Evolutionary conservation across 2,888 invertebrate genomes (phyloP), one percentile per base, ranked within the genome.

Genomic region (Acrocera orbiculus): DNA sequence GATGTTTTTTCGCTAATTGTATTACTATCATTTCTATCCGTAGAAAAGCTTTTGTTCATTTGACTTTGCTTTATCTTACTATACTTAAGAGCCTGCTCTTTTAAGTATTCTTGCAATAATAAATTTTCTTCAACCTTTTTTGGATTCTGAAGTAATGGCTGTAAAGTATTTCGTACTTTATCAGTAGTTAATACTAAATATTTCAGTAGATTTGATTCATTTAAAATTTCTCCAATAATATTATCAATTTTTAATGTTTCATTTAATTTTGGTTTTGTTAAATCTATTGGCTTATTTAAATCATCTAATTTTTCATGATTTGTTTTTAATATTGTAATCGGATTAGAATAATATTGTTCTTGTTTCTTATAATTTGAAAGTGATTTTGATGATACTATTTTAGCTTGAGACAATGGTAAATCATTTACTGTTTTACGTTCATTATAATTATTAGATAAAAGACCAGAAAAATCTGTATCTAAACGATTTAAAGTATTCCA

Each of bases 1-100:
- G n/a, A n/a, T n/a, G n/a, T n/a, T n/a, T n/a, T n/a, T n/a, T n/a
- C n/a, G n/a, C n/a, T n/a, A n/a, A n/a, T n/a, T n/a, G n/a, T n/a
- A n/a, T n/a, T n/a, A n/a, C n/a, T n/a, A n/a, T n/a, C n/a, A n/a
- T n/a, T n/a, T n/a, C n/a, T n/a, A n/a, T n/a, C n/a, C n/a, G 9
- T 7, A 16, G 16, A 29, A 23, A 35, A 32, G 23, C n/a, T 39
- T 11, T 29, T 50, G 36, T 46, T 52, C 36, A 54, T 51, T 50
- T 73, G 73, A 42, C 70, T 71, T 51, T 76, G 76, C 53, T 78
- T 79, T 38, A 77, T 73, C 54, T 71, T 73, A 24, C 73, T 67
- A 50, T 77, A 74, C 49, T 73, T 66, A 30, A 78, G 59, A 11
- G 78, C 76, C 48, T 75, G 65, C 49, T 78, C 78, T 2, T 76